These are phyloP conservation scores for Monomorium pharaonis DNA, from an alignment of 1,140 invertebrate genomes.

Conservation along the genomic window DNA sequence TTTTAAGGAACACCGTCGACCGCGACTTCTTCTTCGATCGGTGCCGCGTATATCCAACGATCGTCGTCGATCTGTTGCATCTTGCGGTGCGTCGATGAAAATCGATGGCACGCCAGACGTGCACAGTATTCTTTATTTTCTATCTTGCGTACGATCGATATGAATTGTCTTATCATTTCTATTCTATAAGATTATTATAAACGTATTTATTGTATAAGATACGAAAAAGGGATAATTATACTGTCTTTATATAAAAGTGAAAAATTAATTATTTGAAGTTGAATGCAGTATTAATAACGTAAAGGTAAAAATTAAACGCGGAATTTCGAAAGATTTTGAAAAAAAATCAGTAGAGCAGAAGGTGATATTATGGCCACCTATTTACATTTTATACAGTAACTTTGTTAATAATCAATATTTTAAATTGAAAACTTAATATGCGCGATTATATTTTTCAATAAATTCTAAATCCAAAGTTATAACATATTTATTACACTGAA, in stretches of 20 bases:
- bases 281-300: not conserved
- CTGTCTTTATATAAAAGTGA: not conserved
- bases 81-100: conserved; percentile 2
- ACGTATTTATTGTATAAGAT: too few relatives aligned
- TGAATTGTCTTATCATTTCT: conserved; percentile 2
- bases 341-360: too few relatives aligned
- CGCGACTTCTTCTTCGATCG: conserved; percentile 61
- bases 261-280: not conserved
- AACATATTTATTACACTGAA: too few relatives aligned
- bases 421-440: too few relatives aligned
- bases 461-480: too few relatives aligned
- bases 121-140: not conserved
- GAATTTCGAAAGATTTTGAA: not conserved
- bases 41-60: not conserved
- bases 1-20: conserved; percentile 73
- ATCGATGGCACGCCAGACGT: conserved; percentile 14
- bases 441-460: too few relatives aligned
- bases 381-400: too few relatives aligned
- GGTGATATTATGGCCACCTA: too few relatives aligned
- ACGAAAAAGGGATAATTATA: not conserved
- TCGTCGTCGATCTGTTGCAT: conserved; percentile 33
- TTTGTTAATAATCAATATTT: too few relatives aligned
- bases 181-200: too few relatives aligned
- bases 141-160: not conserved
- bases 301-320: not conserved